These are phyloP conservation scores for Ianthella basta DNA, from an alignment of 37 sponge, comb jelly and placozoan species.

Conservation along the genomic window DNA sequence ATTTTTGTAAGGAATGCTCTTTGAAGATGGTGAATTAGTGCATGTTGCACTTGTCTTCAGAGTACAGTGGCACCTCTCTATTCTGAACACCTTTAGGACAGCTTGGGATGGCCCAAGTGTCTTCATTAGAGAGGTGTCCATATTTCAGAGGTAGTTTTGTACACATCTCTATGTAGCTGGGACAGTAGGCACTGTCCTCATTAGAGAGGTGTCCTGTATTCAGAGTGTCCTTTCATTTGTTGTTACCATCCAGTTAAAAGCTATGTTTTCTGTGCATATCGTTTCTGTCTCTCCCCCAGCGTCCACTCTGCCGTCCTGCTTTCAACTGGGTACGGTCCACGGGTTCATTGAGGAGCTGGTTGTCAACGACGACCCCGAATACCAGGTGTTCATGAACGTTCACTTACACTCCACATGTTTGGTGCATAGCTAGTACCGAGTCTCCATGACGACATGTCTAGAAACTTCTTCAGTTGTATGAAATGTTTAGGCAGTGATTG, in stretches of 20 bases:
- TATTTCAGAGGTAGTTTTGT: too few species aligned
- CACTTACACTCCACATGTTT: neutral
- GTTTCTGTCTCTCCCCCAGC: conserved; percentile 1
- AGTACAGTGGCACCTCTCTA: too few species aligned
- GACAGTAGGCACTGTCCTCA: too few species aligned
- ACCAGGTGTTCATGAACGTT: conserved; percentile 72
- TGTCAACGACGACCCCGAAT: conserved; percentile 93
- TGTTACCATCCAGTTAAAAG: neutral
- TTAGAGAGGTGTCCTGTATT: too few species aligned
- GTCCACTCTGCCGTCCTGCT: neutral
- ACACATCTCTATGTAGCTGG: too few species aligned
- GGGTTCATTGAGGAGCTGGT: conserved; percentile 95
- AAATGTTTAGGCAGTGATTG: neutral
- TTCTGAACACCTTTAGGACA: too few species aligned
- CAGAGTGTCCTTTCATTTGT: too few species aligned
- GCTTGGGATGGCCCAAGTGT: too few species aligned
- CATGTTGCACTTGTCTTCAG: too few species aligned
- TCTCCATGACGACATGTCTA: neutral
- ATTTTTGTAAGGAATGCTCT: neutral
- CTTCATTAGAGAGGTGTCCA: too few species aligned
- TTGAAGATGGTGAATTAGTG: too few species aligned
- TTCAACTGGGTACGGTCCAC: conserved; percentile 31
- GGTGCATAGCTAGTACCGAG: neutral
- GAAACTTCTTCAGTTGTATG: neutral
- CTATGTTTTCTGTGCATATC: too few species aligned